phyloP scores from a whole-genome alignment of 1,140 invertebrate species.

The Drepana arcuata region DNA sequence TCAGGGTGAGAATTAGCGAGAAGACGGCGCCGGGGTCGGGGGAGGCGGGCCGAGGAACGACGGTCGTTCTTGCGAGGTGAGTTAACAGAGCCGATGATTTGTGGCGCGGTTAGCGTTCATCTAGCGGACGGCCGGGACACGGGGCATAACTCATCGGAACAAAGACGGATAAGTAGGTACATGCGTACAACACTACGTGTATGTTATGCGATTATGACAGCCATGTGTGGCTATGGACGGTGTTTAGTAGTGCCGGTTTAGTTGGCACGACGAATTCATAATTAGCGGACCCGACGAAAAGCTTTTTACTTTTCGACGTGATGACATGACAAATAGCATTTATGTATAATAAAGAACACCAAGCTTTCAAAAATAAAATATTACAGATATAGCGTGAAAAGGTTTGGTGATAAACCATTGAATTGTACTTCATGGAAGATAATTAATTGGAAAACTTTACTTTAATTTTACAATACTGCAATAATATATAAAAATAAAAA shows the following conservation, averaged over 20 bases:
- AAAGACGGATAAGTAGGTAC: too few species aligned
- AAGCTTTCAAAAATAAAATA: too few species aligned
- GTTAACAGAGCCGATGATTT: slow-evolving; percentile 40
- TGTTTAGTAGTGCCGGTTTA: slow-evolving; percentile 13
- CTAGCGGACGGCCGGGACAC: slow-evolving; percentile 29
- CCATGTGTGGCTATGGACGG: slow-evolving; percentile 9
- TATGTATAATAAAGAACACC: too few species aligned
- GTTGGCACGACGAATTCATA: slow-evolving; percentile 14
- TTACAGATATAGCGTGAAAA: slow-evolving; percentile 9
- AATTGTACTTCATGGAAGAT: slow-evolving; percentile 10
- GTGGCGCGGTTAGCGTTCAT: slow-evolving; percentile 44
- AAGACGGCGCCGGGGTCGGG: slow-evolving; percentile 15
- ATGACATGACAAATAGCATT: too few species aligned
- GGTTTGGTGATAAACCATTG: slow-evolving; percentile 15
- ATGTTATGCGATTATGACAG: slow-evolving; percentile 18
- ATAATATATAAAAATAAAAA: too few species aligned
- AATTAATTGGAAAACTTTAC: too few species aligned
- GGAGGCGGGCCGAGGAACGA: slow-evolving; percentile 7
- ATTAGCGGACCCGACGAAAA: slow-evolving; percentile 4
- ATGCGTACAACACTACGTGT: too few species aligned
- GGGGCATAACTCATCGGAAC: slow-evolving; percentile 35
- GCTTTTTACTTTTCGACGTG: too few species aligned
- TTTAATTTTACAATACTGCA: too few species aligned
- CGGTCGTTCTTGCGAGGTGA: slow-evolving; percentile 27
- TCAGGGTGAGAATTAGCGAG: slow-evolving; percentile 30